Evolutionary conservation across 2,113 vertebrate species (phyloP), one percentile per base, ranked within the genome.

Genomic region (Protomyctophum bolini): DNA sequence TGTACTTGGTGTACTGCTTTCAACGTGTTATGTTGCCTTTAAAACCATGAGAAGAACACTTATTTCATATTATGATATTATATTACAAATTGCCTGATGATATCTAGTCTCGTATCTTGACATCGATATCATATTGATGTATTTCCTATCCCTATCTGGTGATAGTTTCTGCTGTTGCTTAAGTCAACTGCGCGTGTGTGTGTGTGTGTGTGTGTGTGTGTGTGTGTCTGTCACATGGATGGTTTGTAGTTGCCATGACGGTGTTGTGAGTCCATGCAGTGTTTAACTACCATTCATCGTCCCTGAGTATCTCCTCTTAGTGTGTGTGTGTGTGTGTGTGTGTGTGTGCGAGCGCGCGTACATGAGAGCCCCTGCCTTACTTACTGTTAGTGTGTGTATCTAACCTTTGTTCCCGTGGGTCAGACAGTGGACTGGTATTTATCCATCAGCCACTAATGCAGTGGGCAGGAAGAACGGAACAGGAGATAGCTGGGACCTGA

Each of bases 391-490:
- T 82, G 76, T 83, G 83, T 87, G 77, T 87, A 71, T 85, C 83
- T 92, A 89, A 90, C 91, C 89, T 91, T 91, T 91, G 83, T 86
- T 88, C 86, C 82, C 68, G 54, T 72, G 68, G 83, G 72, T 62
- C 71, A 68, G 81, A 77, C 67, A 5, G 70, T 83, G 65, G 80
- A 65, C 57, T 81, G 75, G 48, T 89, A 88, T 92, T 92, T 91
- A 86, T 87, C 82, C 83, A 89, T 71, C 85, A 88, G 78, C 85
- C 79, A 21, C 91, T 92, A 89, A 89, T 91, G 88, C 80, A 90
- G 72, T 64, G 48, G 66, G 63, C 82, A 84, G 85, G 87, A 89
- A 89, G 85, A 70, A 75, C 64, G 4, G 72, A 80, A 75, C 72
- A 62, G 76, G 83, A 86, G 83, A 88, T 87, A 52, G 12, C n/a